Evolutionary conservation across 2,888 invertebrate genomes (phyloP).

Genomic region (Caenorhabditis zanzibari): DNA sequence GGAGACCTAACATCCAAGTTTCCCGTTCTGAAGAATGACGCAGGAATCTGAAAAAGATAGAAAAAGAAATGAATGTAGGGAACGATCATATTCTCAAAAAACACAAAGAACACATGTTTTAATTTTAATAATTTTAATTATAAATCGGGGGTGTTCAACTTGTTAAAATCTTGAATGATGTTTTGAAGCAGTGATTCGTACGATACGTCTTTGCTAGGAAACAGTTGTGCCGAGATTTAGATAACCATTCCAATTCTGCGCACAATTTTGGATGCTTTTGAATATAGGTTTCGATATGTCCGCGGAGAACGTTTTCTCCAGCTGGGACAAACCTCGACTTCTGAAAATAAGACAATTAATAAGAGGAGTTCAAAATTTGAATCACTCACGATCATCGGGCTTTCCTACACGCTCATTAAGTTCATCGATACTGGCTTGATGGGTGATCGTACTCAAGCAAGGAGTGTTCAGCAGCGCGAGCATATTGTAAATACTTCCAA

Average conservation of each 20-base stretch:
- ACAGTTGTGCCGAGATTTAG: constrained; percentile 8
- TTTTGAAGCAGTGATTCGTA: constrained; percentile 48
- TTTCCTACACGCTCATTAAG: constrained; percentile 60
- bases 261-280: constrained; percentile 3
- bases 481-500: constrained; percentile 56
- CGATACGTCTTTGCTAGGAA: not conserved
- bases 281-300: not conserved
- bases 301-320: constrained; percentile 8
- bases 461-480: constrained; percentile 61
- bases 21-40: no score
- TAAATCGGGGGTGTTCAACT: constrained; percentile 47
- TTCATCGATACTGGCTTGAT: constrained; percentile 49
- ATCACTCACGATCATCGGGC: constrained; percentile 67
- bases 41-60: no score
- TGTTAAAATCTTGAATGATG: constrained; percentile 42
- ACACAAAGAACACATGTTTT: no score
- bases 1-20: no score
- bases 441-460: constrained; percentile 64
- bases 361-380: not conserved
- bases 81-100: no score
- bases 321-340: constrained; percentile 37
- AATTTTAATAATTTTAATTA: no score
- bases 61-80: no score
- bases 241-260: constrained; percentile 35
- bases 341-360: constrained; percentile 24